These are phyloP conservation scores for Ellobium chinense DNA, from an alignment of 2,888 invertebrate species.

Conservation along the genomic window DNA sequence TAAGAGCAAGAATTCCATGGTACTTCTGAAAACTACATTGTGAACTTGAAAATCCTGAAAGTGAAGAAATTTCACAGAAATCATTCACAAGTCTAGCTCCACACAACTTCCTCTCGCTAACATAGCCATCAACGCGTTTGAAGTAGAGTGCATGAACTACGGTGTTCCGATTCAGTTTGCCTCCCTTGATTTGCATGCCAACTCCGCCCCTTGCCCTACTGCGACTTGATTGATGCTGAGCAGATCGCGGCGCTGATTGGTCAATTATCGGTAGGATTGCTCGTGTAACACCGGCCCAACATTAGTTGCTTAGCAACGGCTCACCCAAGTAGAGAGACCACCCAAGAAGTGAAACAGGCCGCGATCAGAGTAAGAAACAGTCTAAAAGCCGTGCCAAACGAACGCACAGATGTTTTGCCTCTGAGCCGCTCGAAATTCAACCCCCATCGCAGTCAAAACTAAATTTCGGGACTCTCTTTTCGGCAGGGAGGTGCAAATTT, in stretches of 20 bases:
- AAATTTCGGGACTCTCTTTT: not conserved
- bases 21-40: constrained; percentile 4
- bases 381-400: not conserved
- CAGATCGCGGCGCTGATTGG: constrained; percentile 72
- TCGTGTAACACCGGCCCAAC: constrained; percentile 73
- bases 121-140: constrained; percentile 7
- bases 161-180: constrained; percentile 58
- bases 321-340: constrained; percentile 77
- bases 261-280: constrained; percentile 68
- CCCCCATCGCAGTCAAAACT: not conserved
- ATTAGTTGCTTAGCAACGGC: constrained; percentile 79
- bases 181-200: constrained; percentile 68
- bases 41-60: not conserved
- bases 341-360: constrained; percentile 68
- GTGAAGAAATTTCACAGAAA: constrained; percentile 15
- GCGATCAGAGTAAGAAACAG: constrained; percentile 6
- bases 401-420: constrained; percentile 7
- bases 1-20: constrained; percentile 21
- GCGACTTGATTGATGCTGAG: constrained; percentile 71
- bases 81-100: constrained; percentile 26
- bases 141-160: constrained; percentile 50
- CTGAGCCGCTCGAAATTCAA: not conserved
- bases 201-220: constrained; percentile 65
- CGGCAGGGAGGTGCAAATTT: not conserved
- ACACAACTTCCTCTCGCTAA: constrained; percentile 16